Base-by-base conservation (phyloP, 2,888 invertebrate genomes). In the Erebia epiphron region DNA sequence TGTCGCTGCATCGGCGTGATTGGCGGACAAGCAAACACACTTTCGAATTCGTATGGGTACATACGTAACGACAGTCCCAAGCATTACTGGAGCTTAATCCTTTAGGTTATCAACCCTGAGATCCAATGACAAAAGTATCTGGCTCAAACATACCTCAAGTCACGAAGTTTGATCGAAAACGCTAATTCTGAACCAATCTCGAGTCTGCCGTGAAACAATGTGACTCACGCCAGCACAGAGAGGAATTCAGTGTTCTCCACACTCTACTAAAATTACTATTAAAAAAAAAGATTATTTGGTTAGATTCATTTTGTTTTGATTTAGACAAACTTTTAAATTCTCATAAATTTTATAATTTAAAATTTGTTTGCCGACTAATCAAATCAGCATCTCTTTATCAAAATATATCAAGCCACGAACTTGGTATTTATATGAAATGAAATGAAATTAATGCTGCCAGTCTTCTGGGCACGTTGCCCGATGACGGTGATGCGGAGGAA, bases 151-250 rank as follows among this genome's bases (percentile, higher is more conserved):
- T 70, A 70, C 70, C 63, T 41, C 66, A 72, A 72, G 72, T 74
- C 74, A 72, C 62, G 74, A 75, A 73, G 70, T 75, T 75, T 75
- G 71, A 73, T 64, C 73, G 75, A 73, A 71, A 70, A 68, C 73
- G 75, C 67, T 75, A 75, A 75, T 75, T 75, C 68, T 65, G 69
- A 71, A 70, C 68, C 75, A 71, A 75, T 75, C 75, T 73, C 68
- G 70, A 67, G 69, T 67, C 70, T 70, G 71, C 70, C 73, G 71
- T 75, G 69, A 70, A 75, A 75, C 75, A 71, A 75, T 75, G 71
- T 71, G 68, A 75, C 72, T 72, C 66, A 74, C 64, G 72, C 68
- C 70, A 67, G 46, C 65, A 46, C 49, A 49, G 35, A 41, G 46
- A 58, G 72, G 73, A 73, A 73, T 73, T 65, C 50, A 63, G 71